Evolutionary conservation across 1,140 invertebrate genomes (phyloP), one percentile per base, ranked within the genome.

Genomic region (Panagrolaimus sp.): DNA sequence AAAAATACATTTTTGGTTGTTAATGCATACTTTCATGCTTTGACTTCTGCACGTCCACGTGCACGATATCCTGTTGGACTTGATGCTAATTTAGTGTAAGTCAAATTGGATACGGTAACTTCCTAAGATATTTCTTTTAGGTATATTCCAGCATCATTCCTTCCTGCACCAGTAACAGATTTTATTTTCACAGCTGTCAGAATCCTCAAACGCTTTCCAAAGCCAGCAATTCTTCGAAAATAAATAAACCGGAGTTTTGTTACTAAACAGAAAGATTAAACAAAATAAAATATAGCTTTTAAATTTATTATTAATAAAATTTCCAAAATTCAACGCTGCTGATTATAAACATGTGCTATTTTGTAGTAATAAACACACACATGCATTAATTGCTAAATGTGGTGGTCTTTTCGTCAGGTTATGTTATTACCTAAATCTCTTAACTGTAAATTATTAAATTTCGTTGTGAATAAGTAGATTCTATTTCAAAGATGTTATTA

Each of bases 11-110:
- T 38, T 38, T 38, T 38, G 51, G 51, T 57, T 13, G 51, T 57
- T 11, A 57, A 57, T 23, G 51, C 20, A 20, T 57, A 57, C n/a
- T 57, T 25, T 57, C 51, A 57, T 27, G 51, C 51, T 16, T 9
- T 57, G 8, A 57, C 51, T 57, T 20, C 51, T 23, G 9, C 9
- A 23, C 20, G 11, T 1, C 51, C 51, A 2, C 1, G 51, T 20
- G 9, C 27, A 2, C 51, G 51, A 11, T 57, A 57, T 13, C 13
- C 51, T 0, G 31, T 38, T 38, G 31, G 31, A 4, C 2, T 7
- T 4, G 31, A 38, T 38, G 31, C 31, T 4, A 38, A 38, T 38
- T 38, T 38, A 38, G 31, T 38, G 31, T 38, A 38, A 38, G 31
- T 38, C 31, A 38, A 38, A 4, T 2, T 4, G 31, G 31, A 7